Percentiles rank a stretch among this genome's conserved stretches.
These are phyloP conservation scores for Benitochromis conjunctus DNA, from an alignment of 2,113 vertebrate genomes.

Conservation along the genomic window DNA sequence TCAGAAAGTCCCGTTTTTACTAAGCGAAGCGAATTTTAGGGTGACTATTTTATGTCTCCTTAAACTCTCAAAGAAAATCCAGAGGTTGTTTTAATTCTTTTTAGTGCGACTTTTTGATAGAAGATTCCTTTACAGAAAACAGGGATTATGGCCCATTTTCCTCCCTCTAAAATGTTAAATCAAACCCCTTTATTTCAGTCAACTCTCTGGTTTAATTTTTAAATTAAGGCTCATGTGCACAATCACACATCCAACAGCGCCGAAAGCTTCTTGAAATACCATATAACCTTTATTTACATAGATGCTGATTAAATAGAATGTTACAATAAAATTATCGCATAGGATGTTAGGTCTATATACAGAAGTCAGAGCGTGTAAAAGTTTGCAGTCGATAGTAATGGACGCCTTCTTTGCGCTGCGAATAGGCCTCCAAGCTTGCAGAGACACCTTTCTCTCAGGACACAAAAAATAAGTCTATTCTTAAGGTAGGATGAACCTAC, in stretches of 20 bases:
- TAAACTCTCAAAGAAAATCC: not conserved
- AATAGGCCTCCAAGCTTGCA: conserved; percentile 23
- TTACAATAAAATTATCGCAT: conserved; percentile 80
- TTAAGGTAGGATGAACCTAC: conserved; percentile 3
- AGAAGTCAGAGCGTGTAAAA: conserved; percentile 48
- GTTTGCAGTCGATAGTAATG: not conserved
- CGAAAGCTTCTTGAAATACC: conserved; percentile 68
- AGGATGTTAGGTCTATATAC: conserved; percentile 78
- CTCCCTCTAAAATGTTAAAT: not conserved
- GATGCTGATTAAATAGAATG: conserved; percentile 82
- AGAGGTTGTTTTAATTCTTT: not conserved
- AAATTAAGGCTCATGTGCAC: not conserved
- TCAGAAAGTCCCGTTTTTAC: conserved; percentile 16
- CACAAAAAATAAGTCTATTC: not conserved
- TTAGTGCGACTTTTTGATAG: not conserved
- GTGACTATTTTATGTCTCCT: not conserved
- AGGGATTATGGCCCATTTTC: not conserved
- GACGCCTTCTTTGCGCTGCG: conserved; percentile 8
- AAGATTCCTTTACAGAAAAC: not conserved
- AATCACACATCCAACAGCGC: conserved; percentile 30
- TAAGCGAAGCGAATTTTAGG: not conserved
- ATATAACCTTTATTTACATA: conserved; percentile 83
- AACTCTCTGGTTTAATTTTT: not conserved
- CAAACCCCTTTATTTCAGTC: not conserved
- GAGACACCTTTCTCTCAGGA: not conserved